Evolutionary conservation across 1,140 invertebrate species (phyloP).

Genomic region (Monomorium pharaonis): DNA sequence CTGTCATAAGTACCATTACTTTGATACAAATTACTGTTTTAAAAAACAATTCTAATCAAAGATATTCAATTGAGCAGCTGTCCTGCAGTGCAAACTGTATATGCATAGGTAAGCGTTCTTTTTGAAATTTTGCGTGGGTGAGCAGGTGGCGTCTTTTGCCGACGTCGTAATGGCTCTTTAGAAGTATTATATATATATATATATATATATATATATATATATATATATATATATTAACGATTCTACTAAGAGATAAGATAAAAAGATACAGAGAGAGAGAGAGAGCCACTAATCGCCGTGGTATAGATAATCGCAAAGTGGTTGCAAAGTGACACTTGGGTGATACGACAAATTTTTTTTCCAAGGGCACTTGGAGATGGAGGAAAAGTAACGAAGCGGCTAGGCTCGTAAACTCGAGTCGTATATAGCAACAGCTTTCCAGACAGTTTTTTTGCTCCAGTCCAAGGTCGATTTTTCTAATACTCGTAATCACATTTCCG

Average conservation of each 20-base stretch:
- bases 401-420: constrained; percentile 37
- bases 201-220: too few species aligned
- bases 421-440: neutral
- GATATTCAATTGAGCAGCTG: neutral
- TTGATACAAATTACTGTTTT: neutral
- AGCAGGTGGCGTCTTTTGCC: constrained; percentile 2
- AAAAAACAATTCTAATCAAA: neutral
- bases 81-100: neutral
- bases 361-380: constrained; percentile 2
- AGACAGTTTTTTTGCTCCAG: neutral
- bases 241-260: constrained; percentile 21
- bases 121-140: neutral
- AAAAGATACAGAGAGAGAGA: neutral
- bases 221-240: neutral
- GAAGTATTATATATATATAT: neutral
- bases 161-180: neutral
- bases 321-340: constrained; percentile 35
- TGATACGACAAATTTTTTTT: constrained; percentile 38
- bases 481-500: constrained; percentile 3
- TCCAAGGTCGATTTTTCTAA: constrained; percentile 1
- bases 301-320: constrained; percentile 22
- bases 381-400: constrained; percentile 8
- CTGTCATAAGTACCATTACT: neutral
- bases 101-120: neutral
- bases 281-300: neutral